phyloP scores from a whole-genome alignment of 2,888 invertebrate genomes.

The Drosophila maculinotata region DNA sequence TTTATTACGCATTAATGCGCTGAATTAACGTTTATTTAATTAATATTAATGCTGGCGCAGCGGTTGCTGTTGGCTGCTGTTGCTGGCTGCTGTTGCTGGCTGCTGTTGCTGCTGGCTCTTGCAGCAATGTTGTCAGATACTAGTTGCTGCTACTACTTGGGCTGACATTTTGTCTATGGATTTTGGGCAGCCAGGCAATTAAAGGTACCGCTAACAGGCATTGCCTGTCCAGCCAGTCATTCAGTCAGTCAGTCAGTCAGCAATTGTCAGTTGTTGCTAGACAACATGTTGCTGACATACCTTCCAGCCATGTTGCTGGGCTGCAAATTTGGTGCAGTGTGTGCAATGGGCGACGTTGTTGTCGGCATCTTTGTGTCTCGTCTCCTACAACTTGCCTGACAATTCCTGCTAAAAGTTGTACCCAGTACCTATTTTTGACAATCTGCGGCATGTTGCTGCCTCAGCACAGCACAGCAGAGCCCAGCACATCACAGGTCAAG shows the following conservation, averaged over 20 bases:
- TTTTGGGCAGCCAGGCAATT: constrained; percentile 66
- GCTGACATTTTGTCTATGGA: constrained; percentile 59
- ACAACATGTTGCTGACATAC: constrained; percentile 66
- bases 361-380: constrained; percentile 55
- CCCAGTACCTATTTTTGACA: constrained; percentile 46
- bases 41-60: constrained; percentile 72
- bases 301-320: constrained; percentile 50
- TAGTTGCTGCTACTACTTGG: constrained; percentile 25
- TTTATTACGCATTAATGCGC: constrained; percentile 81
- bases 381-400: constrained; percentile 57
- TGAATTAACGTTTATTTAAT: constrained; percentile 82
- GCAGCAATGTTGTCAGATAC: constrained; percentile 44
- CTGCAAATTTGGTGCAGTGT: constrained; percentile 58
- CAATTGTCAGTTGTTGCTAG: constrained; percentile 59
- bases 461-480: background rate
- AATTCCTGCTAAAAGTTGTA: constrained; percentile 21
- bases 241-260: constrained; percentile 48
- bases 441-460: constrained; percentile 27
- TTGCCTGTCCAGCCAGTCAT: constrained; percentile 55
- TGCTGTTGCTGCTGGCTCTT: constrained; percentile 23
- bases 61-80: constrained; percentile 22
- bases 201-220: constrained; percentile 67
- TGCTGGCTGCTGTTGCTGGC: constrained; percentile 17
- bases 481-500: constrained; percentile 46
- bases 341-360: constrained; percentile 33